These are phyloP conservation scores for Embiotoca jacksoni DNA, from an alignment of 2,113 vertebrate species.

Conservation along the genomic window DNA sequence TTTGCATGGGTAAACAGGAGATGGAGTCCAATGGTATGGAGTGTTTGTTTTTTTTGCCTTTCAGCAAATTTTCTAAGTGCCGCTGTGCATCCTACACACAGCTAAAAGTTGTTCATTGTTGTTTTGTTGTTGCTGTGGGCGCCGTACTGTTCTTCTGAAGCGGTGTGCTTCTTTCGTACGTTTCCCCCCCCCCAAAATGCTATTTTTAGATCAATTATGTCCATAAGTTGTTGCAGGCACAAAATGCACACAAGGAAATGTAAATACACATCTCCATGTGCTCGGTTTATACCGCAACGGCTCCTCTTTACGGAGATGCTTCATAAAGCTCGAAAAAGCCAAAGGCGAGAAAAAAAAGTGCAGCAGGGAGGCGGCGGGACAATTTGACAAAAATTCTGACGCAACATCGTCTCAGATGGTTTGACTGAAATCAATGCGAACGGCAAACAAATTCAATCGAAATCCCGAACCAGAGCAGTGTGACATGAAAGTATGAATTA, in stretches of 20 bases:
- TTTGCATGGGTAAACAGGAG: conserved; percentile 73
- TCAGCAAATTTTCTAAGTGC: conserved; percentile 53
- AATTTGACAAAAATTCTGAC: conserved; percentile 11
- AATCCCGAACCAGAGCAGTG: conserved; percentile 33
- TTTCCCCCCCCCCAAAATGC: conserved; percentile 9
- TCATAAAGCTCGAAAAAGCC: not conserved
- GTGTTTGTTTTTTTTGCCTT: conserved; percentile 44
- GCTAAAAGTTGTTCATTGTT: conserved; percentile 49
- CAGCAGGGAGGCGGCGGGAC: not conserved
- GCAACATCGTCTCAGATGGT: not conserved
- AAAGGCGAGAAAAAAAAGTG: too few relatives aligned
- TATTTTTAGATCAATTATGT: conserved; percentile 22
- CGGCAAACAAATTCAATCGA: conserved; percentile 24
- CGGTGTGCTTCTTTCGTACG: not conserved
- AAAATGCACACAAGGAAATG: conserved; percentile 18
- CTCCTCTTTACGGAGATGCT: not conserved
- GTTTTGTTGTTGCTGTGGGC: conserved; percentile 37
- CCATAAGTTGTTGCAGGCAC: conserved; percentile 15
- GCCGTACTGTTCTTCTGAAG: conserved; percentile 14
- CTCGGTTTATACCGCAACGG: not conserved
- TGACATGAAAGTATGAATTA: conserved; percentile 58
- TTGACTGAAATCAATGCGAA: conserved; percentile 30
- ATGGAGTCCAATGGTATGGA: conserved; percentile 31
- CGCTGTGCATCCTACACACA: conserved; percentile 16
- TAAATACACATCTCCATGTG: conserved; percentile 15